Conservation (phyloP, 2,113 vertebrate genomes). For the Oreochromis spilurus region DNA sequence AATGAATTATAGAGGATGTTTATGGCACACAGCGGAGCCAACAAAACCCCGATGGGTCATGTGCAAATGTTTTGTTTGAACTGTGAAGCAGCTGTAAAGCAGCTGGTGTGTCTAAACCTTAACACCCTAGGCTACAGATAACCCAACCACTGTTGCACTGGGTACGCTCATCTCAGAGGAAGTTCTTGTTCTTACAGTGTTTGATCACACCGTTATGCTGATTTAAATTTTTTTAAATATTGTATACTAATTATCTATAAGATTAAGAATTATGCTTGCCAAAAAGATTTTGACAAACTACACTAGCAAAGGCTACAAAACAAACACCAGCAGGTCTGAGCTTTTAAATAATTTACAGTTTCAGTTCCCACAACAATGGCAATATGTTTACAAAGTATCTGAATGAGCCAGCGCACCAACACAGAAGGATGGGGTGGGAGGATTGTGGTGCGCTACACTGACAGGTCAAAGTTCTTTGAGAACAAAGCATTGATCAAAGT, state of each 20-base stretch:
- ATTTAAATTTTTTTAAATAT: rapidly evolving
- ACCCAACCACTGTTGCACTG: background rate
- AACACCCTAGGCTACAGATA: background rate
- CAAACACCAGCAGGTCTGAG: background rate
- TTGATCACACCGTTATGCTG: background rate
- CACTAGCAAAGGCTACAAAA: background rate
- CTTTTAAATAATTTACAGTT: background rate
- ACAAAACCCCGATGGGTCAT: background rate
- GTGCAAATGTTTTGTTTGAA: background rate
- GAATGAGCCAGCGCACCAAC: background rate
- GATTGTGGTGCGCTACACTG: background rate
- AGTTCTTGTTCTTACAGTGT: background rate
- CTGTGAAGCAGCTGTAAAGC: background rate
- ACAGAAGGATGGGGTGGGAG: background rate
- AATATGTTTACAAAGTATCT: background rate
- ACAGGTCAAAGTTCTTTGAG: background rate
- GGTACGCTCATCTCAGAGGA: background rate
- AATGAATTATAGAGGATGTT: background rate
- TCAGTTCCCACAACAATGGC: background rate
- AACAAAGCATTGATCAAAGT: background rate
- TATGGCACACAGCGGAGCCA: background rate
- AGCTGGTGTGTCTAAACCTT: background rate
- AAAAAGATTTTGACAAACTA: background rate
- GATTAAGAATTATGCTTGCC: background rate
- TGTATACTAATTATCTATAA: background rate